Base-by-base conservation (phyloP, 2,888 invertebrate genomes). In the Euplagia quadripunctaria region DNA sequence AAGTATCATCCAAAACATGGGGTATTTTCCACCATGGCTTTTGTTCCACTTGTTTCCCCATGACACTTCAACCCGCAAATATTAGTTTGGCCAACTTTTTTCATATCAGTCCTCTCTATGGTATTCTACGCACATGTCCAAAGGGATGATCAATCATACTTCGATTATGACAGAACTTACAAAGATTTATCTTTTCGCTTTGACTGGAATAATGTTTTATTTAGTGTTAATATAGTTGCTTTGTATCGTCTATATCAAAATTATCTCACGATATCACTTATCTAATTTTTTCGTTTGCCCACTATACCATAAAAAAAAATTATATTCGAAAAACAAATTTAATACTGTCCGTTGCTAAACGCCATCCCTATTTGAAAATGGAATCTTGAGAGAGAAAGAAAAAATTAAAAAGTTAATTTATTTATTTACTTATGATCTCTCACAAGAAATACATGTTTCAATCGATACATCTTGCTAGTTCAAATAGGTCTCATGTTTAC, bases 41-140 rank as follows among this genome's bases (percentile, higher is more conserved):
- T 61, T 61, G 20, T 64, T 41, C n/a, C 31, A 41, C n/a, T 55
- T 52, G 14, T 58, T 70, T 55, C 43, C 55, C 71, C 71, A 43
- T 46, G 61, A 71, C 66, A 71, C 71, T 66, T 58, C 14, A 66
- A 58, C 58, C 31, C 20, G 31, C 64, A 55, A 71, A 71, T 58
- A 66, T 55, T 20, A 71, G 55, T 66, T 71, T 9, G 8, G 46
- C 41, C 4, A 71, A 71, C 65, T 71, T 71, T 71, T 71, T 71
- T 71, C 71, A 71, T 71, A 71, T 66, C 58, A 58, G 52, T 16
- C 16, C 7, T 49, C 0, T 46, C 63, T 49, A 64, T 51, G 41
- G 63, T 70, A 64, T 63, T 70, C 63, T 51, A 63, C 17, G 11
- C 61, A 61, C 14, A 64, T 42, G 70, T 46, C 61, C 46, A 49